Conservation (phyloP, 2,113 vertebrate genomes). For the Hirundichthys speculiger region DNA sequence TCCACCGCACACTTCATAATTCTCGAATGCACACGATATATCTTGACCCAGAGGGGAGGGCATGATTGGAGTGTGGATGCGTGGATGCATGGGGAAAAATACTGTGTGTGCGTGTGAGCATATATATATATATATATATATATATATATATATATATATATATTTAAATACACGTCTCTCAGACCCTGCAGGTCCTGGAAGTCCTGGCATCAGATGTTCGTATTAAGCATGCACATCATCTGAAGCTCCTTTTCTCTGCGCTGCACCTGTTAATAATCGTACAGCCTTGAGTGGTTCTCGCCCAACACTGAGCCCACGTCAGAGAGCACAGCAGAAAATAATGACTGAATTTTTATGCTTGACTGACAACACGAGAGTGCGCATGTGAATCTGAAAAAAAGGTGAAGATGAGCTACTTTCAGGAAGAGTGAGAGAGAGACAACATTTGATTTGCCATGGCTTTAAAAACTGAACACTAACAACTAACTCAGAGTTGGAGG, state of each 20-base stretch:
- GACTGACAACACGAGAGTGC: not conserved
- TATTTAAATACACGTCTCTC: too few relatives aligned
- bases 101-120: too few relatives aligned
- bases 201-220: not conserved
- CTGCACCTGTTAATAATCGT: constrained; percentile 17
- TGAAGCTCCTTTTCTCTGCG: constrained; percentile 7
- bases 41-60: constrained; percentile 10
- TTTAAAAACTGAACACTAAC: constrained; percentile 54
- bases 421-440: not conserved
- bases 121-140: too few relatives aligned
- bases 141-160: too few relatives aligned
- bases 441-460: not conserved
- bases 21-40: constrained; percentile 33
- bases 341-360: not conserved
- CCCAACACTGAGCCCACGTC: not conserved
- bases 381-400: not conserved
- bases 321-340: not conserved
- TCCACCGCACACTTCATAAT: constrained; percentile 60
- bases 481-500: constrained; percentile 52
- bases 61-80: not conserved
- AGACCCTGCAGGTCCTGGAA: too few relatives aligned
- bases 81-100: too few relatives aligned
- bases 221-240: constrained; percentile 5
- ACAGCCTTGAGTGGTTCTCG: not conserved
- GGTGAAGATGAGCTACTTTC: not conserved